phyloP scores from a whole-genome alignment of 1,140 invertebrate genomes.

The Berghia stephanieae region DNA sequence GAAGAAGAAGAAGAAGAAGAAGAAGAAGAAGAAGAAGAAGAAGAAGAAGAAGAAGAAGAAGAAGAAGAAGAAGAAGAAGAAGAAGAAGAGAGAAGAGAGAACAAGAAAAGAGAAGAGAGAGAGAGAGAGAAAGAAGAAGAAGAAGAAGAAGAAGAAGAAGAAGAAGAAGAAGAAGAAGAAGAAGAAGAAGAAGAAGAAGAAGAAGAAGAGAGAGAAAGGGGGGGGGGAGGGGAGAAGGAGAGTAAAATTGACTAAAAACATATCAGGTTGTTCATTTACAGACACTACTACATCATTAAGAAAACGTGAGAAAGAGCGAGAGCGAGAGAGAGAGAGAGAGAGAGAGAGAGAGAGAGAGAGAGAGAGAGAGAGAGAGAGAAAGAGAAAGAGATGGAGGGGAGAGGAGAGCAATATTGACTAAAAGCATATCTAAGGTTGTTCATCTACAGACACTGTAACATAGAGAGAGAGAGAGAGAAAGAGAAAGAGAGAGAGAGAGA shows the following conservation, averaged over 20 bases:
- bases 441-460: no score
- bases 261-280: background rate
- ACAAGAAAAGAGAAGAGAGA: background rate
- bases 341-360: background rate
- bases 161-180: background rate
- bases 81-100: background rate
- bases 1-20: background rate
- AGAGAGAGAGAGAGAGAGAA: no score
- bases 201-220: background rate
- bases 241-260: background rate
- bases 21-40: background rate
- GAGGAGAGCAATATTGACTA: no score
- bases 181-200: background rate
- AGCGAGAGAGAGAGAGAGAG: no score
- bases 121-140: background rate
- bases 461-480: no score
- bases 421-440: no score
- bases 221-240: background rate
- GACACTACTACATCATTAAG: background rate
- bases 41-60: conserved; percentile 12
- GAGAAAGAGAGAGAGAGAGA: background rate
- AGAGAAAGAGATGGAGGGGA: no score
- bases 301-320: no score
- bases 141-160: background rate
- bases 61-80: conserved; percentile 10